Percentiles rank a stretch among this genome's conserved stretches.
Evolutionary conservation across 2,888 invertebrate genomes (phyloP).

Genomic region (Neoaliturus tenellus): DNA sequence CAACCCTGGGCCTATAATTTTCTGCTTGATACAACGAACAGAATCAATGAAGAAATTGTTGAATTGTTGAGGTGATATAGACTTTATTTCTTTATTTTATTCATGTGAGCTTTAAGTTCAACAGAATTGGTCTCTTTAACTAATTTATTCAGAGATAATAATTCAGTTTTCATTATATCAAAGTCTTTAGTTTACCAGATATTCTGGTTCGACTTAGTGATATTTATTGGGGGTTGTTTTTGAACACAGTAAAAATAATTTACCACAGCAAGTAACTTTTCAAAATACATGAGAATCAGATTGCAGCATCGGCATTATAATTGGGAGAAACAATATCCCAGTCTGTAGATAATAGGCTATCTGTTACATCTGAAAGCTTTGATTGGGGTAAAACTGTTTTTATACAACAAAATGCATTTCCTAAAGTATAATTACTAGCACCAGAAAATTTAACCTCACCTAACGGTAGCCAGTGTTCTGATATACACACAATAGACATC

Average conservation of each 20-base stretch:
- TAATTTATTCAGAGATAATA: not conserved
- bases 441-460: not conserved
- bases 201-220: not conserved
- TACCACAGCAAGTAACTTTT: not conserved
- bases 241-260: not conserved
- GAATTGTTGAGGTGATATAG: too few relatives aligned
- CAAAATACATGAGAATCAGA: not conserved
- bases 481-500: not conserved
- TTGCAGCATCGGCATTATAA: not conserved
- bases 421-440: not conserved
- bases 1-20: too few relatives aligned
- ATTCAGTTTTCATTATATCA: not conserved
- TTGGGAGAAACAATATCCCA: not conserved
- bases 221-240: not conserved
- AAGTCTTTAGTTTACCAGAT: not conserved
- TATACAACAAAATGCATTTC: not conserved
- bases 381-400: not conserved
- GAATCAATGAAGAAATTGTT: too few relatives aligned
- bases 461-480: not conserved
- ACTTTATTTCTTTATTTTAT: not conserved
- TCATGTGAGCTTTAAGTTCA: not conserved
- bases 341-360: not conserved
- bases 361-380: not conserved
- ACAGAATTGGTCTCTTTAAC: not conserved
- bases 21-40: too few relatives aligned